Base-by-base conservation (phyloP, 2,797 vertebrate species). In the Sebastes nivosus region DNA sequence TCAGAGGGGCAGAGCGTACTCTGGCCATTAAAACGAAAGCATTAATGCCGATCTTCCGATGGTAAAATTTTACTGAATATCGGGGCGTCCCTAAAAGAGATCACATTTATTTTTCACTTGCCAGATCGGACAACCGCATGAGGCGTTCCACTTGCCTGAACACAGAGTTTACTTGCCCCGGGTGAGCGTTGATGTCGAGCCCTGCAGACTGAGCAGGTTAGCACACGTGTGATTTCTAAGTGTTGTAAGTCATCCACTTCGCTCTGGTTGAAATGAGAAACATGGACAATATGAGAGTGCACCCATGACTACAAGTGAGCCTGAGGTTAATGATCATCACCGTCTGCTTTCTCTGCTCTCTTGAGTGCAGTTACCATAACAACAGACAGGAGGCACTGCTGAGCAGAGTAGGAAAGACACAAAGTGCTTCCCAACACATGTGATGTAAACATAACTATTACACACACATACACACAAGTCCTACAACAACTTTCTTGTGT, bases 351-450 rank as follows among this genome's bases (percentile, higher is more conserved):
- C 69, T 59, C 38, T 36, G 18, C 58, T 36, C 38, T 24, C 2
- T 11, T 52, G 27, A 8, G 34, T 50, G 85, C 9, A 81, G 67
- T 77, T 78, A 22, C 67, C 29, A 20, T 24, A 4, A 7, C 34
- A 5, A 25, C 50, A 24, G 72, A 82, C 74, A 88, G 91, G 80
- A 68, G 79, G 87, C 73, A 83, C 86, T 78, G 74, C 11, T 65
- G 67, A 80, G 83, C 36, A 54, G 8, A 68, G 52, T 1, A 25
- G 54, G 20, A 18, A 4, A 29, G 24, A 72, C 27, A 11, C 46
- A 34, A 63, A 38, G 52, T 42, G 32, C 66, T 57, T 71, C 46
- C 57, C 30, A 59, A 24, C 20, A 36, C 55, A 42, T n/a, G 27
- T 34, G 38, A 57, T 34, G 55, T 22, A 70, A 29, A 78, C 57